Percentiles rank a stretch among this genome's conserved stretches.
These are phyloP conservation scores for Mastomys coucha DNA, from an alignment of 2,113 vertebrate species.

Conservation along the genomic window DNA sequence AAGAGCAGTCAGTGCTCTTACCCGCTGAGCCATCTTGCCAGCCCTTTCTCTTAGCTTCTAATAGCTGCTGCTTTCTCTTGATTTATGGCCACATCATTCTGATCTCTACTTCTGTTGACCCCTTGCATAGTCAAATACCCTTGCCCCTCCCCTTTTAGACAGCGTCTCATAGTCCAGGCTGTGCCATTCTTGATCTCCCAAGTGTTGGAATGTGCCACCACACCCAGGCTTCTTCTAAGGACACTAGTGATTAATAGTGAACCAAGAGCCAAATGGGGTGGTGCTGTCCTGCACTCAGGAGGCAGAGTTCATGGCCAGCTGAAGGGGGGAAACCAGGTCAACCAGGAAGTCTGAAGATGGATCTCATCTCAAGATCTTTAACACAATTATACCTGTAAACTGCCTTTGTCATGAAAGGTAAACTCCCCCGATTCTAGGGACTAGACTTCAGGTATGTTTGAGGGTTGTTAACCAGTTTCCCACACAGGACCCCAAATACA, in stretches of 20 bases:
- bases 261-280: background rate
- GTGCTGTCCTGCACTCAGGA: background rate
- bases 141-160: background rate
- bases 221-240: background rate
- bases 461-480: background rate
- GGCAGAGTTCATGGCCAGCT: background rate
- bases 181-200: background rate
- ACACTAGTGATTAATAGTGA: background rate
- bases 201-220: background rate
- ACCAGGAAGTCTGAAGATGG: background rate
- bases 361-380: background rate
- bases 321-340: background rate
- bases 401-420: background rate
- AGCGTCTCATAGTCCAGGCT: background rate
- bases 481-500: background rate
- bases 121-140: background rate
- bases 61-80: background rate
- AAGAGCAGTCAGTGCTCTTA: no score
- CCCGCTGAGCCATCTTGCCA: no score
- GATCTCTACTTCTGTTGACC: background rate
- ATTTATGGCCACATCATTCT: background rate
- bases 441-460: background rate
- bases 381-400: background rate
- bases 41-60: background rate
- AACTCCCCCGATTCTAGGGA: background rate